phyloP scores from a whole-genome alignment of 2,113 vertebrate species.

The Sylvia atricapilla region DNA sequence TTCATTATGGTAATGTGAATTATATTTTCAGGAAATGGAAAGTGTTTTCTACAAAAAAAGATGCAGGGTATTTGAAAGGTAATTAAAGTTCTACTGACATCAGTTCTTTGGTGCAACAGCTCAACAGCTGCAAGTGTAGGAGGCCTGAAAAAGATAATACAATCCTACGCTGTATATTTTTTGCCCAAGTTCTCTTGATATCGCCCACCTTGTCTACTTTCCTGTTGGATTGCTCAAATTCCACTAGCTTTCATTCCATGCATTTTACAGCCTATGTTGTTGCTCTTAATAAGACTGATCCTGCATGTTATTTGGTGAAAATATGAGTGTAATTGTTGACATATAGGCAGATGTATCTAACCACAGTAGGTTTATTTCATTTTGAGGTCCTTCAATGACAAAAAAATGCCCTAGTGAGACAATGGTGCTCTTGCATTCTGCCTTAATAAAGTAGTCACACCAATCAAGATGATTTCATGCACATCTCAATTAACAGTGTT shows the following conservation, averaged over 20 bases:
- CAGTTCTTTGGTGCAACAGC: not conserved
- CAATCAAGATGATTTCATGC: not conserved
- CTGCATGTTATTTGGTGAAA: not conserved
- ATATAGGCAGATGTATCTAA: not conserved
- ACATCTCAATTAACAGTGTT: not conserved
- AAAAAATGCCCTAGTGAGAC: not conserved
- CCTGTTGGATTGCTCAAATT: not conserved
- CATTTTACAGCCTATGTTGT: not conserved
- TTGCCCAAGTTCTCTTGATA: not conserved
- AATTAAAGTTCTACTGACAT: conserved; percentile 5
- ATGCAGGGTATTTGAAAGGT: not conserved
- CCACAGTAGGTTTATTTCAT: not conserved
- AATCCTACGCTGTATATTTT: not conserved
- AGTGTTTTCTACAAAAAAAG: not conserved
- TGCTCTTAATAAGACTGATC: not conserved
- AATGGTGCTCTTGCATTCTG: not conserved
- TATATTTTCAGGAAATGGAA: not conserved
- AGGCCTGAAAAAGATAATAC: not conserved
- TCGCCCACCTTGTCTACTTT: not conserved
- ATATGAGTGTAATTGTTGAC: not conserved
- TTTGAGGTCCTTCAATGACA: not conserved
- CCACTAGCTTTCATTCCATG: not conserved
- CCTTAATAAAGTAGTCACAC: not conserved
- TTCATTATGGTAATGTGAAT: not conserved
- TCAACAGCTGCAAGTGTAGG: conserved; percentile 1